These are phyloP conservation scores for Myrmecophaga tridactyla DNA, from an alignment of 2,113 vertebrate genomes.

Conservation along the genomic window DNA sequence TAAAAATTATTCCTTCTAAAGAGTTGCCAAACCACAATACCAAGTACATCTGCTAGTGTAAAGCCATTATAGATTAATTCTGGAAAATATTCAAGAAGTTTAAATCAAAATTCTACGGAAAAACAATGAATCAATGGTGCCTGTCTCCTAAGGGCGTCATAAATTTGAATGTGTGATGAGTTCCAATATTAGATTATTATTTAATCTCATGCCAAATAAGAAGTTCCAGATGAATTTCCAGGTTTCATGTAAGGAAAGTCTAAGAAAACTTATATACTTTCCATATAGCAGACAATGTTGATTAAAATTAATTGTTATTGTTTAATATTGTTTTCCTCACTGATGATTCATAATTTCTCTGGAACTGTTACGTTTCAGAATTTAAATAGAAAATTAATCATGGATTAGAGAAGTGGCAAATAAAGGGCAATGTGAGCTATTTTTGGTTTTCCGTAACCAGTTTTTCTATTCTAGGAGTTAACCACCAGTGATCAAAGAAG, in stretches of 20 bases:
- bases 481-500: not conserved
- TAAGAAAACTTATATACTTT: not conserved
- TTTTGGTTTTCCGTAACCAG: not conserved
- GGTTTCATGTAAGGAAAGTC: not conserved
- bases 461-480: not conserved
- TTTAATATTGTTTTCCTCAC: not conserved
- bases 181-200: slow-evolving; percentile 30
- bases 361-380: not conserved
- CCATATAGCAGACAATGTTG: not conserved
- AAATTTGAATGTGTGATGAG: slow-evolving; percentile 35
- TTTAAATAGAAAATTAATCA: not conserved
- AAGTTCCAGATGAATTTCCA: slow-evolving; percentile 41
- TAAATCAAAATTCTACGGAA: slow-evolving; percentile 5
- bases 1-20: not conserved
- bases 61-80: slow-evolving; percentile 23
- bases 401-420: slow-evolving; percentile 7
- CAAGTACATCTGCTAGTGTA: not conserved
- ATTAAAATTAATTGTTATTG: not conserved
- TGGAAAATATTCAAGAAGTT: slow-evolving; percentile 35
- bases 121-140: not conserved
- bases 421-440: not conserved
- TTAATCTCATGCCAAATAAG: slow-evolving; percentile 13
- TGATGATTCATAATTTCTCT: not conserved
- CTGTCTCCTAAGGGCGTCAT: not conserved
- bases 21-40: not conserved